Percentiles rank a stretch among this genome's conserved stretches.
phyloP scores from a whole-genome alignment of 2,797 vertebrate species.

The Neopelma chrysocephalum region DNA sequence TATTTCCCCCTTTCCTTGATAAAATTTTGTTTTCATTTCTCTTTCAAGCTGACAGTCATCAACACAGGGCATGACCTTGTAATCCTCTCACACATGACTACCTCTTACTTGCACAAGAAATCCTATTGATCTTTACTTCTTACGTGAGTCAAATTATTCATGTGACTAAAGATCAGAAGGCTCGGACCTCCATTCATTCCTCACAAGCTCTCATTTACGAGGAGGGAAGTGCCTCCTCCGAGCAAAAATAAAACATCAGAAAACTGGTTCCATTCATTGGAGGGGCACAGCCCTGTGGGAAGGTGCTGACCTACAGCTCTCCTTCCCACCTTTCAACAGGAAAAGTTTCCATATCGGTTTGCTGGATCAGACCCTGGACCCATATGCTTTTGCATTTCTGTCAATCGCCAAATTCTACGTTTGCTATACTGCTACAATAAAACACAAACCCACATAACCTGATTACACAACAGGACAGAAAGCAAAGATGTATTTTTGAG shows the following conservation, averaged over 20 bases:
- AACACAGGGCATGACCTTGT: not conserved
- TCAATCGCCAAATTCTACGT: not conserved
- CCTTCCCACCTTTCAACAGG: not conserved
- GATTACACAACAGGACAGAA: not conserved
- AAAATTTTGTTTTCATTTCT: slow-evolving; percentile 25
- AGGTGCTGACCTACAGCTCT: not conserved
- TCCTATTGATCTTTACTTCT: slow-evolving; percentile 17
- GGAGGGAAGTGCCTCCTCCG: not conserved
- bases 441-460: rapidly evolving
- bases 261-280: not conserved
- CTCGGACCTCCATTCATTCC: not conserved
- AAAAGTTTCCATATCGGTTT: not conserved
- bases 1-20: not conserved
- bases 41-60: not conserved
- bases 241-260: not conserved
- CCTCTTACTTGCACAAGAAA: slow-evolving; percentile 12
- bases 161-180: slow-evolving; percentile 24
- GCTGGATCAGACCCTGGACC: not conserved
- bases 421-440: not conserved
- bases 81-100: slow-evolving; percentile 23
- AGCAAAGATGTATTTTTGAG: not conserved
- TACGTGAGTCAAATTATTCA: not conserved
- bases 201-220: not conserved
- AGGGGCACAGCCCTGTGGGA: not conserved
- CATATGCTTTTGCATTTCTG: not conserved